Evolutionary conservation across 2,797 vertebrate species (phyloP), one percentile per base, ranked within the genome.

Genomic region (Babyrousa celebensis): DNA sequence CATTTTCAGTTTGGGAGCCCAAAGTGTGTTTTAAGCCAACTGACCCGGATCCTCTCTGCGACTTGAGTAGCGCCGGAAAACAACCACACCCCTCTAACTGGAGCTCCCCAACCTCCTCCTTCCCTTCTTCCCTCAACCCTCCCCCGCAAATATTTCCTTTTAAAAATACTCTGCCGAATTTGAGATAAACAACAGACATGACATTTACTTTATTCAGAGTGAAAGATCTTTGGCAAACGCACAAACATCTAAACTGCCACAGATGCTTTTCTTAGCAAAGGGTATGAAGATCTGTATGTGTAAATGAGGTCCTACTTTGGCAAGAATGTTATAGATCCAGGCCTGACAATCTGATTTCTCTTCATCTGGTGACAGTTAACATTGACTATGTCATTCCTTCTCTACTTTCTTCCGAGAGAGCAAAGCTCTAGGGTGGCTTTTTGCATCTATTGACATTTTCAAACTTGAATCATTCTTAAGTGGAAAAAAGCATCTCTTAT

Each of bases 191-290:
- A 98, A 98, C 98, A 99, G 98, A 99, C 97, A 98, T 98, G 98
- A 98, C 98, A 99, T 98, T 98, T 99, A 98, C 98, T 98, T 98
- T 98, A 98, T 98, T 98, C 98, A 98, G 98, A 99, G 98, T 98
- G 98, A 99, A 99, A 98, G 98, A 99, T 98, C 98, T 98, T 98
- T 99, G 98, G 98, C 98, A 99, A 97, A 98, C 98, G 98, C 97
- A 98, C 97, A 98, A 98, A 98, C 98, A 98, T 98, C 98, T 98
- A 98, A 99, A 98, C 98, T 98, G 98, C 98, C 98, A 98, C 98
- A 98, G 97, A 98, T 98, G 97, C 98, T 98, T 98, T 98, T 98
- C 98, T 98, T 98, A 98, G 98, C 97, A 98, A 98, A 98, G 98
- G 98, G 97, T 98, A 98, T 98, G 98, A 99, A 98, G 98, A 98